phyloP scores from a whole-genome alignment of 2,113 vertebrate species.

The Siniperca knerii region DNA sequence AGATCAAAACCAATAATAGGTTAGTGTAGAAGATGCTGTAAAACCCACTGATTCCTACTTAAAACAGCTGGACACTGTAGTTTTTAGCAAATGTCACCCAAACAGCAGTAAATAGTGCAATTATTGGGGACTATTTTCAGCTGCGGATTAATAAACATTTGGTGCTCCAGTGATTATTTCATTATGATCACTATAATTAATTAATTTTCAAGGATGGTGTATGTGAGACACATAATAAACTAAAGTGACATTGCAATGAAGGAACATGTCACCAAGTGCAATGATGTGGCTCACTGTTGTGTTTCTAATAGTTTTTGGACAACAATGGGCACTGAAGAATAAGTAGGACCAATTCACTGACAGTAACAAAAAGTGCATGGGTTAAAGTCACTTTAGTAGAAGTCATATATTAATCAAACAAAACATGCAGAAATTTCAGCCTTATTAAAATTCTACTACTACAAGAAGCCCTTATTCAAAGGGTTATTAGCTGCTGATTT shows the following conservation, averaged over 20 bases:
- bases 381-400: not conserved
- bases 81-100: not conserved
- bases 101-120: not conserved
- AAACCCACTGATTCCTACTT: no score
- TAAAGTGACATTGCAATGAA: not conserved
- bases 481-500: not conserved
- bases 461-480: not conserved
- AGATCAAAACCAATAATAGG: no score
- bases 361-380: not conserved
- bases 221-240: not conserved
- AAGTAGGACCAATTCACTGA: not conserved
- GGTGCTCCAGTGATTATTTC: not conserved
- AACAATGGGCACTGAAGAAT: not conserved
- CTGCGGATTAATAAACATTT: not conserved
- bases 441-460: not conserved
- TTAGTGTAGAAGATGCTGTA: no score
- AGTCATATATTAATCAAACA: not conserved
- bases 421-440: not conserved
- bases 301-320: not conserved
- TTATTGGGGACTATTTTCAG: conserved; percentile 1
- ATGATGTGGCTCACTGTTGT: not conserved
- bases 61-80: not conserved
- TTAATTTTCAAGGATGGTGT: no score
- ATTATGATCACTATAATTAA: no score
- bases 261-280: no score